These are phyloP conservation scores for Sinocyclocheilus grahami DNA, from an alignment of 2,113 vertebrate species.

Conservation along the genomic window DNA sequence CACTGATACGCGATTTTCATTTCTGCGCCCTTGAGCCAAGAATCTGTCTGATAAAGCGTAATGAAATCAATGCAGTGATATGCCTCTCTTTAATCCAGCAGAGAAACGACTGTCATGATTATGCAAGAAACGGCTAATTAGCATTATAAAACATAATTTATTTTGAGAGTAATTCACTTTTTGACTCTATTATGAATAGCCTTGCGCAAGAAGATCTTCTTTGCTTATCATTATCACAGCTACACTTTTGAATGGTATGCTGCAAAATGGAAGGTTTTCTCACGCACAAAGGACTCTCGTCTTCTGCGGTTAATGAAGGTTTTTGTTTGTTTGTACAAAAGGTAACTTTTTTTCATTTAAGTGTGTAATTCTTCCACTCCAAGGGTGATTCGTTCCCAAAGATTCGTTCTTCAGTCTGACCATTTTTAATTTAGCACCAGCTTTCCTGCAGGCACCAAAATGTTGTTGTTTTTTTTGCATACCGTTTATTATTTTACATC, in stretches of 20 bases:
- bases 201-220: not conserved
- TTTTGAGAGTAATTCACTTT: not conserved
- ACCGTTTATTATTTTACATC: not conserved
- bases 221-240: not conserved
- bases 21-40: conserved; percentile 29
- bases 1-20: not conserved
- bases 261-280: not conserved
- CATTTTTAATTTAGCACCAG: conserved; percentile 4
- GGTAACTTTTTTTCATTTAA: no score
- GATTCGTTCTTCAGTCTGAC: not conserved
- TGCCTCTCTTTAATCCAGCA: conserved; percentile 13
- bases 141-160: not conserved
- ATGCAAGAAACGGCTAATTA: not conserved
- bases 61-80: conserved; percentile 14
- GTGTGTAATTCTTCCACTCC: not conserved
- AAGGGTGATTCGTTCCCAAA: not conserved
- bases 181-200: conserved; percentile 2
- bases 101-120: not conserved
- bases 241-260: not conserved
- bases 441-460: not conserved
- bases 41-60: conserved; percentile 24
- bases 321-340: not conserved
- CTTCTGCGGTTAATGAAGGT: not conserved
- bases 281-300: not conserved
- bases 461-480: not conserved